These are phyloP conservation scores for Anarsia innoxiella DNA, from an alignment of 2,888 invertebrate species.

Conservation along the genomic window DNA sequence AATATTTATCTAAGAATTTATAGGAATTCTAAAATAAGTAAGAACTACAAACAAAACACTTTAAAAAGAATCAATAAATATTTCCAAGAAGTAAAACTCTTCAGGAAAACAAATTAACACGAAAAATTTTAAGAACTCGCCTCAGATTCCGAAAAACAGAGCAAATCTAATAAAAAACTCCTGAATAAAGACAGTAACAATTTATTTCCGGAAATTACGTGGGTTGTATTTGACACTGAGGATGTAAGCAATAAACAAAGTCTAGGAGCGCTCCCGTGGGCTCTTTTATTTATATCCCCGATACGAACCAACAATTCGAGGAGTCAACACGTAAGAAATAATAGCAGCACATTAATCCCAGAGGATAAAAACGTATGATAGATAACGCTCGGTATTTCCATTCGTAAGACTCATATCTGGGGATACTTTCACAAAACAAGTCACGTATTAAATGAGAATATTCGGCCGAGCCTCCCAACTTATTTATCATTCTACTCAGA, in stretches of 20 bases:
- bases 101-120: neutral
- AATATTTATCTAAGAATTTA: neutral
- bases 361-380: slow-evolving; percentile 54
- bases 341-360: slow-evolving; percentile 31
- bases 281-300: slow-evolving; percentile 9
- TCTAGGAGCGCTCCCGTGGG: slow-evolving; percentile 5
- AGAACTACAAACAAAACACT: neutral
- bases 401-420: slow-evolving; percentile 63
- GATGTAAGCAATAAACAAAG: slow-evolving; percentile 7
- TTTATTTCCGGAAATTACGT: neutral
- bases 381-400: slow-evolving; percentile 56
- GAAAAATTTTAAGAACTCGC: too few species aligned
- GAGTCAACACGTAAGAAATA: slow-evolving; percentile 20
- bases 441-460: slow-evolving; percentile 76
- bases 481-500: slow-evolving; percentile 73
- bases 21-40: neutral
- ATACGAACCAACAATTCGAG: slow-evolving; percentile 9
- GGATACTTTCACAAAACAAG: slow-evolving; percentile 67
- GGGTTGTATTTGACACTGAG: slow-evolving; percentile 4
- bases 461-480: slow-evolving; percentile 69
- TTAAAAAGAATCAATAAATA: neutral
- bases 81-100: neutral
- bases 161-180: neutral
- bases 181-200: neutral
- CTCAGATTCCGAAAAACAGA: neutral